Conservation (phyloP, 2,797 vertebrate genomes). For the Pteronotus mesoamericanus region DNA sequence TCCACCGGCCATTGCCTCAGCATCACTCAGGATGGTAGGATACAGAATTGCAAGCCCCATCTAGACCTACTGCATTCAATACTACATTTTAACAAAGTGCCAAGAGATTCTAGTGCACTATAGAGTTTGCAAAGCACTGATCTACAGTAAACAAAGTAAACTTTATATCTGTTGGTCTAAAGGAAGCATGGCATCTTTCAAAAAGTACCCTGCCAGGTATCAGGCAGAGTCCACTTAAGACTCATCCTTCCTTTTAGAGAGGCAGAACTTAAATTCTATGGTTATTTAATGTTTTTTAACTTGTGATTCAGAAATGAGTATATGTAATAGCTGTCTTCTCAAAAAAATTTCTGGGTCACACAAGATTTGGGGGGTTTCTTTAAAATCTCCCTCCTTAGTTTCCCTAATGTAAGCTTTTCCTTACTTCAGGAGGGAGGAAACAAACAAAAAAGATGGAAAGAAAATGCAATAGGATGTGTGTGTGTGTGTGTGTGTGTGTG, state of each 20-base stretch:
- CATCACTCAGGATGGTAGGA: background rate
- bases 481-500: background rate
- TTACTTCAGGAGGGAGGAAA: background rate
- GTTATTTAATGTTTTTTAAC: background rate
- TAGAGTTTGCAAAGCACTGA: background rate
- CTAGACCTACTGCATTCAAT: background rate
- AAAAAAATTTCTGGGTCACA: background rate
- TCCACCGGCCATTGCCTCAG: background rate
- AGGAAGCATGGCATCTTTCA: background rate
- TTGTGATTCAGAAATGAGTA: background rate
- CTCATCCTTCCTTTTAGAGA: background rate
- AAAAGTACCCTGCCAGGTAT: background rate
- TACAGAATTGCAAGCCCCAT: background rate
- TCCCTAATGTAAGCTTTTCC: background rate
- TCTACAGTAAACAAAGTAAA: background rate
- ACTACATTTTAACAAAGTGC: background rate
- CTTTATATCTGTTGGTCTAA: background rate
- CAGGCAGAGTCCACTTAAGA: background rate
- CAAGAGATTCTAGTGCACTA: background rate
- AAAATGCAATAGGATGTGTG: background rate
- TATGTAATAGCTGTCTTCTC: background rate
- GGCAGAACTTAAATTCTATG: background rate
- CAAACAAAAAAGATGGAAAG: background rate
- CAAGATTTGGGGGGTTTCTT: background rate
- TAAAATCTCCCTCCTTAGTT: background rate